Evolutionary conservation across 2,797 vertebrate genomes (phyloP).

Genomic region (Mus caroli): DNA sequence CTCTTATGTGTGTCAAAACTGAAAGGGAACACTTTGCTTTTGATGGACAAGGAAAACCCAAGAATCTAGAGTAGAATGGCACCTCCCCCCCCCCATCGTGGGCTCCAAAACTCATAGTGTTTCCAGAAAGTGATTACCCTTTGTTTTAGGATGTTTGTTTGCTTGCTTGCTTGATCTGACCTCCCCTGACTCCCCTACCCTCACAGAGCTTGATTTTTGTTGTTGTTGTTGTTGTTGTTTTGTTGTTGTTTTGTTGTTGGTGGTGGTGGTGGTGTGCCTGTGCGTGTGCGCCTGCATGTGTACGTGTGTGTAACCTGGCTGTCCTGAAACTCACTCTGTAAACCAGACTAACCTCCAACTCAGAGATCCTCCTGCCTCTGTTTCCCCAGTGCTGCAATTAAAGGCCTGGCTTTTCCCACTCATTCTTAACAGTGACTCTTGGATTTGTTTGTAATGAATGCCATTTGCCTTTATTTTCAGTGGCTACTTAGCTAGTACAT

Average conservation of each 20-base stretch:
- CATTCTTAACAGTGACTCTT: neutral
- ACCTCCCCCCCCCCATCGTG: neutral
- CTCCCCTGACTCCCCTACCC: neutral
- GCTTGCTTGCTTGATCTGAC: neutral
- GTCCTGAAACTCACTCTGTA: neutral
- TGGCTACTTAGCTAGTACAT: accelerated
- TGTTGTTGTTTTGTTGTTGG: no score
- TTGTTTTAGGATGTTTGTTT: neutral
- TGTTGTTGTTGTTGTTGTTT: no score
- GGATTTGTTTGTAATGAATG: neutral
- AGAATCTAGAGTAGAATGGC: neutral
- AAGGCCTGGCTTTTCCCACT: neutral
- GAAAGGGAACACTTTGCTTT: neutral
- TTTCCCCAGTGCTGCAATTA: neutral
- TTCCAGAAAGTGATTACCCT: neutral
- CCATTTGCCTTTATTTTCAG: neutral
- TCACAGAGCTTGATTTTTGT: neutral
- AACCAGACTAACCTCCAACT: neutral
- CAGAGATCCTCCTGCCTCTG: neutral
- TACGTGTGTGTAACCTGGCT: neutral
- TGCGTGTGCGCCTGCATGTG: no score
- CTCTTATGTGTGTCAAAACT: neutral
- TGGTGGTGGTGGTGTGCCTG: no score
- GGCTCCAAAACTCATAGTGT: neutral
- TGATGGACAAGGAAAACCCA: neutral